Base-by-base conservation (phyloP, 2,888 invertebrate genomes). In the Clepsis dumicolana region DNA sequence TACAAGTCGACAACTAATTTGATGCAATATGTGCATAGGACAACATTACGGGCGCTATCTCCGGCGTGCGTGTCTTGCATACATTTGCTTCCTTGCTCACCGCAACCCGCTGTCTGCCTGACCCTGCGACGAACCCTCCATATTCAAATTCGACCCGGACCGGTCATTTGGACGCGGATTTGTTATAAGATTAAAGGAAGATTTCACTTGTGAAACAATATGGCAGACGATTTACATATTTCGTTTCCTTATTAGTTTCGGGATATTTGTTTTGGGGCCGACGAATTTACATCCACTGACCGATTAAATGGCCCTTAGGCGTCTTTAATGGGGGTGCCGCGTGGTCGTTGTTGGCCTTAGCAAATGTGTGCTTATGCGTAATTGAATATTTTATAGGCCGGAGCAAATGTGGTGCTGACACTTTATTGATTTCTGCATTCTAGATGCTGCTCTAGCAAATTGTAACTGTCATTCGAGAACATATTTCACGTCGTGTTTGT, bases 121-220 rank as follows among this genome's bases (percentile, higher is more conserved):
- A 91, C 91, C 92, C 93, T 88, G 83, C 80, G 84, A 75, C 81
- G 80, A 84, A 90, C 93, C 92, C 93, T 88, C 87, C 84, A 86
- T 93, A 92, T 93, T 93, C 91, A 93, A 93, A 93, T 93, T 89
- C 82, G 77, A 79, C 85, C 87, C 88, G 86, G 87, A 84, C 90
- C 91, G 94, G 89, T 91, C 93, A 94, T 94, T 94, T 93, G 92
- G 90, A 93, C 93, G 90, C 92, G 91, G 94, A 94, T 94, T 94
- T 93, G 93, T 93, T 94, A 93, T 93, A 94, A 94, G 94, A 94
- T 94, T 94, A 94, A 93, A 93, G 93, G 93, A 94, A 94, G 94
- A 94, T 94, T 94, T 94, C 91, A 93, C 93, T 94, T 93, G 91
- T 90, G 91, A 90, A 93, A 93, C 94, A 93, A 93, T 93, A 94